These are phyloP conservation scores for Sphenodon punctatus DNA, from an alignment of 2,797 vertebrate genomes.

Conservation along the genomic window DNA sequence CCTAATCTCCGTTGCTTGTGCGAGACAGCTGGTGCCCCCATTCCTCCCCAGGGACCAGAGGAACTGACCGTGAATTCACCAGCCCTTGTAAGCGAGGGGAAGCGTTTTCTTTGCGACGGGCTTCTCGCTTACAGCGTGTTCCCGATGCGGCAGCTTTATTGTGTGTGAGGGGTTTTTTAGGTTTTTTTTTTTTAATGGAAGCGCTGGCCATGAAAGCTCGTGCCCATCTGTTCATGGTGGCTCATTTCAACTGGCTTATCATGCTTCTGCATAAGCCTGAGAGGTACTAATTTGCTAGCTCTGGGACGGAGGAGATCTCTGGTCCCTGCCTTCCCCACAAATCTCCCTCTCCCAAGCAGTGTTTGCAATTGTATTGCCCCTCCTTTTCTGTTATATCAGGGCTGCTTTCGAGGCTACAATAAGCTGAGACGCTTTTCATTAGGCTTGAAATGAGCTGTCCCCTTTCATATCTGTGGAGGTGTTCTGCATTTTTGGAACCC, in stretches of 20 bases:
- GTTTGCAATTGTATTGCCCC: neutral
- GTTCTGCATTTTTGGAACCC: too few species aligned
- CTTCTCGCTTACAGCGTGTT: neutral
- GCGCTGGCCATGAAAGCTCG: neutral
- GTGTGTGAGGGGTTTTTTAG: neutral
- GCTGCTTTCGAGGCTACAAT: neutral
- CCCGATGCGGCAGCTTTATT: neutral
- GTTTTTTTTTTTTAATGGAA: too few species aligned
- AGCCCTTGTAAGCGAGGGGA: neutral
- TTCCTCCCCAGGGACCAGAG: neutral
- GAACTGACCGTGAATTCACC: neutral
- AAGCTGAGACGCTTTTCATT: too few species aligned
- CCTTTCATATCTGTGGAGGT: too few species aligned
- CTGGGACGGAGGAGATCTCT: neutral
- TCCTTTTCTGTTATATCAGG: neutral
- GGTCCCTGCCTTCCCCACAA: neutral
- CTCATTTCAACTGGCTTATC: neutral
- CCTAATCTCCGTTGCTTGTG: neutral
- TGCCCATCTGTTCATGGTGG: neutral
- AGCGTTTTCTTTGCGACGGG: neutral
- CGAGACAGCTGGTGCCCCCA: neutral
- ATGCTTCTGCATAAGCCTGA: neutral
- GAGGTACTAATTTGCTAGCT: too few species aligned
- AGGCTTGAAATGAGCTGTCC: too few species aligned
- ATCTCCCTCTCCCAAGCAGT: neutral